A percentile compares a stretch with the other conserved stretches of the same genome.
phyloP scores from a whole-genome alignment of 2,113 vertebrate genomes.

The Anoplopoma fimbria region DNA sequence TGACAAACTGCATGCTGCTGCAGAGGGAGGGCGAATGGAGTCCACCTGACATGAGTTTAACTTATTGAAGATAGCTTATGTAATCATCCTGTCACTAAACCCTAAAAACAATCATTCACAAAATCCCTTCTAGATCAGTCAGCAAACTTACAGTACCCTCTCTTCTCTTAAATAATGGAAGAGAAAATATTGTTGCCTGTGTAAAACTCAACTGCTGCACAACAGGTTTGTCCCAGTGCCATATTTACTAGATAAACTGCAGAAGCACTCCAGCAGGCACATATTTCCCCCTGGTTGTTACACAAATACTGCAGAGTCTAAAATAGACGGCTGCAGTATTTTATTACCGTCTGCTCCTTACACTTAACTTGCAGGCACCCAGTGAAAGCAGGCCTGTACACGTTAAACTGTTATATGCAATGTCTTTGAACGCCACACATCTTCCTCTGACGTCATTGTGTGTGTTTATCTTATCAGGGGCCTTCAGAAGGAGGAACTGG shows the following conservation, averaged over 20 bases:
- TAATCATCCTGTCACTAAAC: background rate
- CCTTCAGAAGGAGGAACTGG: constrained; percentile 97
- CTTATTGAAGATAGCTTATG: background rate
- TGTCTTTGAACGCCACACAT: background rate
- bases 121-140: background rate
- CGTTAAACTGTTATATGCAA: background rate
- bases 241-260: constrained; percentile 30
- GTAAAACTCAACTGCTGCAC: constrained; percentile 2
- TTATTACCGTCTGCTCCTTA: constrained; percentile 2
- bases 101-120: background rate
- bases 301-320: constrained; percentile 28
- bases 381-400: background rate
- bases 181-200: background rate
- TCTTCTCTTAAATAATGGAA: background rate
- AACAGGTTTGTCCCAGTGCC: constrained; percentile 3
- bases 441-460: constrained; percentile 9
- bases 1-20: background rate
- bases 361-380: background rate
- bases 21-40: background rate
- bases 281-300: constrained; percentile 23
- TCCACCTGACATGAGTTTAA: background rate
- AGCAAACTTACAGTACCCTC: background rate
- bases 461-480: constrained; percentile 84
- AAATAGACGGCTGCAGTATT: constrained; percentile 42
- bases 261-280: constrained; percentile 13